Evolutionary conservation across 2,113 vertebrate genomes (phyloP).

Genomic region (Pipra filicauda): DNA sequence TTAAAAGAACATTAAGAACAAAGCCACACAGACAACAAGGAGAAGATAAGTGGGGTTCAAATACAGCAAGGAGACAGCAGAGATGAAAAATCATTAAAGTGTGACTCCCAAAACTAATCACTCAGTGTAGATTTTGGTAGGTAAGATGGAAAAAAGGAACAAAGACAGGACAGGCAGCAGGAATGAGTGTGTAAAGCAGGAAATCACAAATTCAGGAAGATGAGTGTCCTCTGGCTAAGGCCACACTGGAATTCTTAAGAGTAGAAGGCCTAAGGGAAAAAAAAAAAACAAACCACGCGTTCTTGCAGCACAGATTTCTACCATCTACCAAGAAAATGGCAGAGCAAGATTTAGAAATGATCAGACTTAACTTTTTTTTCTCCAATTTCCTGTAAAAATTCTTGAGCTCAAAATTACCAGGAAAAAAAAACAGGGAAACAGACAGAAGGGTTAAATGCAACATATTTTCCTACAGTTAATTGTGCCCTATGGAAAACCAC

Average conservation of each 20-base stretch:
- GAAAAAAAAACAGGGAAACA: not conserved
- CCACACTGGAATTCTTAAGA: not conserved
- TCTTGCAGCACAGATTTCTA: not conserved
- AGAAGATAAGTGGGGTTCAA: not conserved
- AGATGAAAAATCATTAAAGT: not conserved
- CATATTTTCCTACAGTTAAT: not conserved
- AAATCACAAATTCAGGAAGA: conserved; percentile 8
- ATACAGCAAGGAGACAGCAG: not conserved
- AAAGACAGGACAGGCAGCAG: not conserved
- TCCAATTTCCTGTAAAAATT: not conserved
- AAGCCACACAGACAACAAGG: not conserved
- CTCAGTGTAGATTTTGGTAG: not conserved
- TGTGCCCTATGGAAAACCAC: not conserved
- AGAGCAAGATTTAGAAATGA: not conserved
- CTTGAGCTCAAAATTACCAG: not conserved
- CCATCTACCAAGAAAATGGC: not conserved
- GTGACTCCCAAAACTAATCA: not conserved
- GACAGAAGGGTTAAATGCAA: not conserved
- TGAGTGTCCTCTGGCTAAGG: not conserved
- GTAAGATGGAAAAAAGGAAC: not conserved
- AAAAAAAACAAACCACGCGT: not conserved
- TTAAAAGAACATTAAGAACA: not conserved
- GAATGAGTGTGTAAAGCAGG: not conserved
- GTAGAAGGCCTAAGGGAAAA: not conserved
- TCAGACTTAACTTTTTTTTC: not conserved